Evolutionary conservation across 1,140 invertebrate genomes (phyloP).

Genomic region (Sipha flava): DNA sequence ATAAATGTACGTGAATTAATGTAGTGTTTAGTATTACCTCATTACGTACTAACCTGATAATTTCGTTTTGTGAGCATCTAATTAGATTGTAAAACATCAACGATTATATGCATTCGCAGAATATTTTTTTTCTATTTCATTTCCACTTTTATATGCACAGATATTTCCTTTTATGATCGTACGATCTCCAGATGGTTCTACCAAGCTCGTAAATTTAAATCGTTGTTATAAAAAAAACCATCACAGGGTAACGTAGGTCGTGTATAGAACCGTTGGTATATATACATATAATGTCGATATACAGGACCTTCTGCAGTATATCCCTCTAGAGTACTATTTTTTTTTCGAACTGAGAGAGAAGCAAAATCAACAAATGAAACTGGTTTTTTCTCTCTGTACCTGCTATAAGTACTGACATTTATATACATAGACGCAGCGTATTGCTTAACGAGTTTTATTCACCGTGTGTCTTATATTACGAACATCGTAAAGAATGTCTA

Average conservation of each 20-base stretch:
- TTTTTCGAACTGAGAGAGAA: not conserved
- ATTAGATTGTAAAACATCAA: not conserved
- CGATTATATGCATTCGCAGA: not conserved
- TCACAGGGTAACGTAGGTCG: not conserved
- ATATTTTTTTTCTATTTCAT: not conserved
- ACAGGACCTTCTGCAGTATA: not conserved
- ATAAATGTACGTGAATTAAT: not conserved
- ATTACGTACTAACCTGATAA: not conserved
- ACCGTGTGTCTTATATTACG: not conserved
- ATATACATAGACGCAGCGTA: not conserved
- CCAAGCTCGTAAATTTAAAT: not conserved
- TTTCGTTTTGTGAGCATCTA: not conserved
- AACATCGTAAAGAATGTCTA: conserved; percentile 2
- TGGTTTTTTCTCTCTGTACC: conserved; percentile 12
- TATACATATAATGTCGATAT: not conserved
- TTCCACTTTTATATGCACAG: not conserved
- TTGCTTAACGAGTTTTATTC: conserved; percentile 28
- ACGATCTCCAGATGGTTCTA: not conserved
- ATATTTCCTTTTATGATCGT: not conserved
- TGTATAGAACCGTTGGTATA: not conserved
- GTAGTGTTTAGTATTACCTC: not conserved
- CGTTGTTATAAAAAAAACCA: not conserved
- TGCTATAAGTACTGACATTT: not conserved
- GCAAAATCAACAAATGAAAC: conserved; percentile 23
- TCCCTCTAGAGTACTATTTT: not conserved